A percentile compares a stretch with the other conserved stretches of the same genome.
phyloP scores from a whole-genome alignment of 1,140 invertebrate genomes.

The Thaumetopoea pityocampa region DNA sequence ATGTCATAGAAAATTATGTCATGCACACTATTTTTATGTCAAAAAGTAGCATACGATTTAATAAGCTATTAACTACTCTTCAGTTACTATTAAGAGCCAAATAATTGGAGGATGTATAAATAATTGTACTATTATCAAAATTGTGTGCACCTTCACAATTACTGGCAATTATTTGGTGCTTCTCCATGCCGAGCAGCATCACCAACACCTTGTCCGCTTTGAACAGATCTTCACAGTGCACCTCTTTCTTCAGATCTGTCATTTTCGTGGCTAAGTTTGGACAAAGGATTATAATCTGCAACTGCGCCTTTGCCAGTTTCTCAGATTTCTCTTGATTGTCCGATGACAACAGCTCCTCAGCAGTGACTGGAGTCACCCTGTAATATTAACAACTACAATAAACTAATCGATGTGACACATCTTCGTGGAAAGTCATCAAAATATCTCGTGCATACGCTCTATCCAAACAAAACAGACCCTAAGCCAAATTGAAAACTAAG shows the following conservation, averaged over 20 bases:
- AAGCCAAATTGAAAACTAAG: neutral
- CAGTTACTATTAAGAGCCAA: no score
- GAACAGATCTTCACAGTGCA: conserved; percentile 79
- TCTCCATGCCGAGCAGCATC: conserved; percentile 84
- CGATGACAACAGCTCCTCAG: conserved; percentile 81
- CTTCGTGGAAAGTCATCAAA: no score
- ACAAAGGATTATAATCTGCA: conserved; percentile 88
- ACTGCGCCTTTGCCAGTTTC: conserved; percentile 79
- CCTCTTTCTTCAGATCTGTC: conserved; percentile 74
- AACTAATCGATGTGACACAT: no score
- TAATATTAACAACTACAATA: no score
- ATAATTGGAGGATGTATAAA: no score
- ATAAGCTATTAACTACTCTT: no score
- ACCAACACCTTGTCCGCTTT: conserved; percentile 84
- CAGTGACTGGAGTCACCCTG: conserved; percentile 83
- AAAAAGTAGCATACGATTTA: no score
- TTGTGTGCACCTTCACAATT: conserved; percentile 55
- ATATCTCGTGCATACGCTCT: no score
- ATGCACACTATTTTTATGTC: no score
- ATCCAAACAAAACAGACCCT: no score
- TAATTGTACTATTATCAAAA: conserved; percentile 7
- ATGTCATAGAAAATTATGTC: no score
- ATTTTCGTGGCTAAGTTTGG: conserved; percentile 82
- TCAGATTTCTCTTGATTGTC: conserved; percentile 76
- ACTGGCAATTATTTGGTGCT: conserved; percentile 46